phyloP scores from a whole-genome alignment of 2,113 vertebrate species.

The Calonectris borealis region DNA sequence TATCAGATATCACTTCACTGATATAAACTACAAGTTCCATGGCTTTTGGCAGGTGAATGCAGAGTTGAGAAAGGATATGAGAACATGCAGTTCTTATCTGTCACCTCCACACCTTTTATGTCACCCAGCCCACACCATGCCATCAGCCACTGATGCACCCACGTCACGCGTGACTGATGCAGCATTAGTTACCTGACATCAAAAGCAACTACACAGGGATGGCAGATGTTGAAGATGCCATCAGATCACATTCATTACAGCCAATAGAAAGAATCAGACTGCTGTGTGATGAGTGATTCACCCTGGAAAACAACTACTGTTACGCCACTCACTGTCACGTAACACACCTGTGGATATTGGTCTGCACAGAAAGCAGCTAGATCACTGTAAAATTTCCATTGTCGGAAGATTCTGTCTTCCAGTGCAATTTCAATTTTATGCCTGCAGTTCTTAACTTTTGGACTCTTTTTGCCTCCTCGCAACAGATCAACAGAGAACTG shows the following conservation, averaged over 20 bases:
- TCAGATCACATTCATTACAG: no score
- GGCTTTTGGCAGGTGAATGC: background rate
- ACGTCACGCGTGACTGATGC: accelerated
- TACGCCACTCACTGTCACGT: background rate
- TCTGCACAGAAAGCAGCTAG: background rate
- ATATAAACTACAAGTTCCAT: background rate
- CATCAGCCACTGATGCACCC: background rate
- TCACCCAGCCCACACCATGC: background rate
- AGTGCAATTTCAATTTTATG: background rate
- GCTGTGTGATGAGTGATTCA: background rate
- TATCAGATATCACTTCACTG: background rate
- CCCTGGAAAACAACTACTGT: background rate
- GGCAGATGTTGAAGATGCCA: background rate
- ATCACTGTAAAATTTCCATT: background rate
- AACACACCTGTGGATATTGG: background rate
- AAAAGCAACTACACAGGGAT: background rate
- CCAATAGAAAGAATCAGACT: background rate
- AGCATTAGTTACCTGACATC: background rate
- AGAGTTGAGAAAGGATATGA: background rate
- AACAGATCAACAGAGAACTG: background rate
- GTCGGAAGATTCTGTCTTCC: background rate
- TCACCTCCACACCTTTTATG: background rate
- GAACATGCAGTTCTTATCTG: background rate
- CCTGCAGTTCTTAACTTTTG: background rate
- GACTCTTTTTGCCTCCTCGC: background rate